phyloP scores from a whole-genome alignment of 2,113 vertebrate species.

The Ochotona princeps region DNA sequence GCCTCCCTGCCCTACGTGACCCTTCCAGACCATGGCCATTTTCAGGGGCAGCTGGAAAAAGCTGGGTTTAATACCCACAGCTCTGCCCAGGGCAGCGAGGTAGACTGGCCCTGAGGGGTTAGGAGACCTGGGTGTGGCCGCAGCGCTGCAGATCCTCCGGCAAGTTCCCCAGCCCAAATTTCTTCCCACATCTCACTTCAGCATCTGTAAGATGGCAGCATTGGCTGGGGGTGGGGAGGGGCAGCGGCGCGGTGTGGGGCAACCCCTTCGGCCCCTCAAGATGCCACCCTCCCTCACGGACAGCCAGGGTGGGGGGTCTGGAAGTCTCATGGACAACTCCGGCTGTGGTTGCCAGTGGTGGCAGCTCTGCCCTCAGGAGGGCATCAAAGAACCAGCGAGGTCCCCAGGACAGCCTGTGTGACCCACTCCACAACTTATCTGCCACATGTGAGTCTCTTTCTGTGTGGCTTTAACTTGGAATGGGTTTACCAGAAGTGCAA shows the following conservation, averaged over 20 bases:
- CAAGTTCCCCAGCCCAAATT: not conserved
- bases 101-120: not conserved
- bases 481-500: constrained; percentile 2
- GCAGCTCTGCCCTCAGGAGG: not conserved
- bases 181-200: not conserved
- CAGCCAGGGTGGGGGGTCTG: not conserved
- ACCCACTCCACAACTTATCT: not conserved
- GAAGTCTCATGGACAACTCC: not conserved
- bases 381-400: not conserved
- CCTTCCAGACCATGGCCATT: not conserved
- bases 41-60: not conserved
- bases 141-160: not conserved
- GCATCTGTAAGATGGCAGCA: not conserved
- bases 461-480: constrained; percentile 20
- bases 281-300: not conserved
- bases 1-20: not conserved
- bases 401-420: not conserved
- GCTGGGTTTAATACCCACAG: not conserved
- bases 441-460: not conserved
- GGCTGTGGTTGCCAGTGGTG: not conserved
- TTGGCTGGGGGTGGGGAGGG: not conserved
- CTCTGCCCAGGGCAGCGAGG: not conserved
- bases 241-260: too few relatives aligned
- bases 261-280: not conserved
- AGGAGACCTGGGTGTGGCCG: not conserved